phyloP scores from a whole-genome alignment of 2,797 vertebrate species.

The Sebastes oblongus region DNA sequence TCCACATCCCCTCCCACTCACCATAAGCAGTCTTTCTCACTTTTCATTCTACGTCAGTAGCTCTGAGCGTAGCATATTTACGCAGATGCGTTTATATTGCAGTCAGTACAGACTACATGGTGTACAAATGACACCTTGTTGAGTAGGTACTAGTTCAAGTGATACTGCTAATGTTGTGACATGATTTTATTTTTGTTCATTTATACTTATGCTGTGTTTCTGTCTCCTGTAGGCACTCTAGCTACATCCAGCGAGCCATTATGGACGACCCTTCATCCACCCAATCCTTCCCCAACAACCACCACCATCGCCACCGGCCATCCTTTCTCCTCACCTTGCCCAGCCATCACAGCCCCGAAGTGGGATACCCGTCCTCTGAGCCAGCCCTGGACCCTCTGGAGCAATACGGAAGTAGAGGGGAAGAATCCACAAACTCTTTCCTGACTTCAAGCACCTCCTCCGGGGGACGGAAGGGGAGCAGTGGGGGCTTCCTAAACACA shows the following conservation, averaged over 20 bases:
- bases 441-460: slow-evolving; percentile 6
- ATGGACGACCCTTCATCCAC: slow-evolving; percentile 78
- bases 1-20: no score
- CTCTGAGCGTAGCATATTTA: no score
- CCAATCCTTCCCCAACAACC: slow-evolving; percentile 64
- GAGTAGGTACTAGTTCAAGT: not conserved
- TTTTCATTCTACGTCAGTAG: no score
- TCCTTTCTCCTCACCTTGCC: slow-evolving; percentile 45
- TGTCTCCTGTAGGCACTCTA: slow-evolving; percentile 41
- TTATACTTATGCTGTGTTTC: not conserved
- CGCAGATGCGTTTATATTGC: accelerated
- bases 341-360: slow-evolving; percentile 42
- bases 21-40: no score
- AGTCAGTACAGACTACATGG: no score
- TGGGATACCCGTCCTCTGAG: slow-evolving; percentile 47
- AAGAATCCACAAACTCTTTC: slow-evolving; percentile 34
- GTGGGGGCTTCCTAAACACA: slow-evolving; percentile 12
- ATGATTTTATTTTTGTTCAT: not conserved
- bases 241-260: slow-evolving; percentile 18
- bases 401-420: slow-evolving; percentile 41
- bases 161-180: not conserved
- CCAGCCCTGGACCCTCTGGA: slow-evolving; percentile 45
- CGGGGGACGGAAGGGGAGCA: slow-evolving; percentile 15
- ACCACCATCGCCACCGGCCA: slow-evolving; percentile 46
- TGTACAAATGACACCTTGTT: not conserved